Evolutionary conservation across 1,140 invertebrate genomes (phyloP), one percentile per base, ranked within the genome.

Genomic region (Leptinotarsa defecta): DNA sequence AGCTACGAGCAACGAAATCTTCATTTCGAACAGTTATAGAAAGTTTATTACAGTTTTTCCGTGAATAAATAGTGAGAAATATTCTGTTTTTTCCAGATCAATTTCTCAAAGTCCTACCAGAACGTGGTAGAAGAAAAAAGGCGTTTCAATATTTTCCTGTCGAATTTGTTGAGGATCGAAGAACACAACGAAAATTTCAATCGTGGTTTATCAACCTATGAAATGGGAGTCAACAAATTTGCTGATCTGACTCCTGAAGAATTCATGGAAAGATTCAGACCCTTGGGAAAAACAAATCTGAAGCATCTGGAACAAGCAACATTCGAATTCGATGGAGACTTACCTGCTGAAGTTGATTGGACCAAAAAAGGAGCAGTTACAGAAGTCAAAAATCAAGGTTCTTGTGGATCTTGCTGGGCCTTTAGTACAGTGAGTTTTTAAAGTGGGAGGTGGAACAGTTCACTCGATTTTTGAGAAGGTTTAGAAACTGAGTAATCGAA

Each of bases 221-320:
- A 89, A 80, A 82, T 95, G 77, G 88, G 85, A 48, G 84, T 95
- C 79, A 96, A 96, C 85, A 90, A 95, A 82, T 96, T 92, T 85
- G 90, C 90, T 67, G 95, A 96, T 87, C 88, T 95, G 92, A 88
- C 95, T 77, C 92, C 91, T 84, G 91, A 94, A 79, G 95, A 96
- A 86, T 95, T 80, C 19, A 57, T 17, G 11, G 52, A 19, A 5
- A 57, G 96, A 86, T 95, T 78, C 19, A 43, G 27, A 34, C 27
- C 27, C 27, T 34, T 34, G 6, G 1, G 27, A 6, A 4, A 34
- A 34, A 34, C 4, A 8, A 34, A 34, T 1, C 27, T 5, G 1
- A 57, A 57, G 4, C n/a, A 0, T 57, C 15, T 4, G 15, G 13
- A 57, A 57, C 3, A 57, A 57, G n/a, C 52, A 0, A 19, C 0